Conservation (phyloP, 2,888 invertebrate species). For the Melitaea athalia region DNA sequence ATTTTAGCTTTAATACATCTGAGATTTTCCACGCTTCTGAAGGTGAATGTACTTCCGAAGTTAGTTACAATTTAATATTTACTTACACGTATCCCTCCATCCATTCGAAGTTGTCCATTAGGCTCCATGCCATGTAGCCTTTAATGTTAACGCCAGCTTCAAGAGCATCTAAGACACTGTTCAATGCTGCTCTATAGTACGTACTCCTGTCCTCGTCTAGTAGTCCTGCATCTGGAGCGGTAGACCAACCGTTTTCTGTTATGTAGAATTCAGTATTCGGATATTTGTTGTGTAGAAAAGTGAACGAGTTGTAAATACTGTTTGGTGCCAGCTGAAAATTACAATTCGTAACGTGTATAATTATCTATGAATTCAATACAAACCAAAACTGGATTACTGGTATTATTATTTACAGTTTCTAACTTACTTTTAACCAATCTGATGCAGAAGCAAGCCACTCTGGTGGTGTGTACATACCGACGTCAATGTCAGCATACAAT, state of each 20-base stretch:
- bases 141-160: slow-evolving; percentile 71
- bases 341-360: neutral
- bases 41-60: too few relatives aligned
- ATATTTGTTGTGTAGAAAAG: slow-evolving; percentile 72
- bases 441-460: slow-evolving; percentile 58
- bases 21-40: too few relatives aligned
- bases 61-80: neutral
- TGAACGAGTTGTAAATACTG: slow-evolving; percentile 81
- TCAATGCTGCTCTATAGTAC: slow-evolving; percentile 70
- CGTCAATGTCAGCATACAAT: slow-evolving; percentile 50
- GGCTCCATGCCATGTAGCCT: slow-evolving; percentile 84
- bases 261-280: slow-evolving; percentile 80
- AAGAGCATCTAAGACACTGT: slow-evolving; percentile 65
- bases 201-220: slow-evolving; percentile 71
- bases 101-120: slow-evolving; percentile 87
- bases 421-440: slow-evolving; percentile 55
- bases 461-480: slow-evolving; percentile 41
- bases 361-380: neutral
- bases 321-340: slow-evolving; percentile 76
- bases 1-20: too few relatives aligned
- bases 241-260: slow-evolving; percentile 84
- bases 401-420: neutral
- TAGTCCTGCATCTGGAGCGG: slow-evolving; percentile 49
- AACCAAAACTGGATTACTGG: neutral
- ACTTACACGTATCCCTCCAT: slow-evolving; percentile 79